Conservation (phyloP, 2,113 vertebrate genomes). For the Ophthalmotilapia sp. region DNA sequence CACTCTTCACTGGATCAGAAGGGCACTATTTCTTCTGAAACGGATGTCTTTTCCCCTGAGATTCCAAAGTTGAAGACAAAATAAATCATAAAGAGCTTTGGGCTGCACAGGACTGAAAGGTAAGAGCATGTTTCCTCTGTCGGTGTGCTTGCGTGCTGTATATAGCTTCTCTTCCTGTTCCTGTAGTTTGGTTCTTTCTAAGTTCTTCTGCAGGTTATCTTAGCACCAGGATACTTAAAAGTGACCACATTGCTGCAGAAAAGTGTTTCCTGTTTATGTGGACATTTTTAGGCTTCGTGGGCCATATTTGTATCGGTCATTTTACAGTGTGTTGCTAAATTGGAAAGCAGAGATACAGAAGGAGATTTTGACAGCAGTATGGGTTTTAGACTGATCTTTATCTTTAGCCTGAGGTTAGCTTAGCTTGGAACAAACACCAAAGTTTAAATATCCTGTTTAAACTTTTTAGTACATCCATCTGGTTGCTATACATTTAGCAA, state of each 20-base stretch:
- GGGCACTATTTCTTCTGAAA: not conserved
- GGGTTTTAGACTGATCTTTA: not conserved
- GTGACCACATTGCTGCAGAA: not conserved
- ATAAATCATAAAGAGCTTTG: not conserved
- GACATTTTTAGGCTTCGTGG: not conserved
- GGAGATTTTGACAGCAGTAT: not conserved
- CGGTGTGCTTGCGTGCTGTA: not conserved
- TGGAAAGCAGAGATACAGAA: not conserved
- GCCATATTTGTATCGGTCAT: not conserved
- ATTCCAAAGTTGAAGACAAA: not conserved
- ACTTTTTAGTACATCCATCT: not conserved
- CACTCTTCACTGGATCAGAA: not conserved
- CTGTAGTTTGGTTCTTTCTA: not conserved
- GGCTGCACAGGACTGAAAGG: not conserved
- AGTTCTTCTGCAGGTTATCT: not conserved
- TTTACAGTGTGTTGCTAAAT: not conserved
- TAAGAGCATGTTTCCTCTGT: not conserved
- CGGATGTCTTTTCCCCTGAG: not conserved
- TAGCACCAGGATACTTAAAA: not conserved
- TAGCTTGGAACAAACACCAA: not conserved
- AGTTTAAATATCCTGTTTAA: not conserved
- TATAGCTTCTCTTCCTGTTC: not conserved
- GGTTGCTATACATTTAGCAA: not conserved
- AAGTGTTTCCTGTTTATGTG: not conserved
- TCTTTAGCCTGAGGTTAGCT: not conserved